These are phyloP conservation scores for Macrotus californicus DNA, from an alignment of 2,113 vertebrate species.

Conservation along the genomic window DNA sequence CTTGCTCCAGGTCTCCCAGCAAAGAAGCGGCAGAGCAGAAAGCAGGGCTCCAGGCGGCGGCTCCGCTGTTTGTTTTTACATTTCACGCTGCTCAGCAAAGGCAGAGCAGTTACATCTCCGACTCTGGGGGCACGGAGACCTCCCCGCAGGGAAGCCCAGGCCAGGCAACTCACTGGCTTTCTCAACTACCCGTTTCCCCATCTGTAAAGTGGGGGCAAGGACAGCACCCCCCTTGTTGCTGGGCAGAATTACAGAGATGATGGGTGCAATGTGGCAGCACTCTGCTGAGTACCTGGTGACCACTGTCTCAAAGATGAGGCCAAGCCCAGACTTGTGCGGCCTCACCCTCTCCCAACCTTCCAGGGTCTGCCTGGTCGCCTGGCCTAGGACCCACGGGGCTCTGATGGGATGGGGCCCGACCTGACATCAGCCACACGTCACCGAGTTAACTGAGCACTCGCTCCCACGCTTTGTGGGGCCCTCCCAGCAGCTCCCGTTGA, in stretches of 20 bases:
- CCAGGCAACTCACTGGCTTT: not conserved
- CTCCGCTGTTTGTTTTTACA: too few species aligned
- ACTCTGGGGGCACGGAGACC: not conserved
- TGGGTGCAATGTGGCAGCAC: accelerated
- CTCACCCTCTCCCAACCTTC: not conserved
- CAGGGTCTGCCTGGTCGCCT: not conserved
- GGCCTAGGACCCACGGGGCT: not conserved
- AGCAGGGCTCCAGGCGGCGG: not conserved
- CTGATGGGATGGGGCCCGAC: not conserved
- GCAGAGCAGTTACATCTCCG: not conserved
- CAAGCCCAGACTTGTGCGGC: not conserved
- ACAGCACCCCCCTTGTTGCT: not conserved
- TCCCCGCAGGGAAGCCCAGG: not conserved
- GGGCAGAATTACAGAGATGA: not conserved
- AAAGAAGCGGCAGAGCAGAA: not conserved
- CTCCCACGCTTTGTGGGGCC: not conserved
- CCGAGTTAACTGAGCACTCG: accelerated
- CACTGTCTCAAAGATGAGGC: not conserved
- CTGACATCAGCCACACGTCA: accelerated
- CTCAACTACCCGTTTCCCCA: not conserved
- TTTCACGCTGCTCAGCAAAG: not conserved
- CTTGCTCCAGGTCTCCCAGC: not conserved
- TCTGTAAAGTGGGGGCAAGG: not conserved
- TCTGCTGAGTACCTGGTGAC: not conserved
- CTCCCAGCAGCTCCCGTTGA: not conserved